phyloP scores from a whole-genome alignment of 2,113 vertebrate species.

The Callorhinus ursinus region DNA sequence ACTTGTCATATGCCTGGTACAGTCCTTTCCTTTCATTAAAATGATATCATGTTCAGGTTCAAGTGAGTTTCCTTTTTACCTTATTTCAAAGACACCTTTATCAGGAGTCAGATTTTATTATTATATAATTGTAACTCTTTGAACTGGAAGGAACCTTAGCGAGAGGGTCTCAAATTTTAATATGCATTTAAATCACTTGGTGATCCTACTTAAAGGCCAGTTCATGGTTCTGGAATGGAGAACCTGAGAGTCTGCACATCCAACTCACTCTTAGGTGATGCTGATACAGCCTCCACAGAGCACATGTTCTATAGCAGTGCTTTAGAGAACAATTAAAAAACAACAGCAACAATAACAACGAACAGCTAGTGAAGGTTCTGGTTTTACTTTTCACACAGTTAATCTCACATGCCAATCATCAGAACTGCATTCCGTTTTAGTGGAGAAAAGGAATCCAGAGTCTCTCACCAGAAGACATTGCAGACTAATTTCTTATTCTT shows the following conservation, averaged over 20 bases:
- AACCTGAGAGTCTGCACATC: background rate
- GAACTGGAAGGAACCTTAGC: background rate
- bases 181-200: background rate
- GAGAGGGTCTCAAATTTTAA: background rate
- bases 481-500: background rate
- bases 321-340: background rate
- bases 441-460: background rate
- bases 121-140: background rate
- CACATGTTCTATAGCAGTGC: background rate
- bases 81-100: conserved; percentile 34
- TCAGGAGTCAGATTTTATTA: background rate
- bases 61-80: background rate
- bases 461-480: background rate
- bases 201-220: background rate
- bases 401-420: background rate
- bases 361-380: background rate
- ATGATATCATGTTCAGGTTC: background rate
- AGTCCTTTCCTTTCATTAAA: background rate
- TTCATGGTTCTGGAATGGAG: background rate
- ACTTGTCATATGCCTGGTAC: background rate
- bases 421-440: background rate
- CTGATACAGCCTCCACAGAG: background rate
- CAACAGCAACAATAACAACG: background rate
- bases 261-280: background rate
- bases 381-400: background rate